Evolutionary conservation across 2,888 invertebrate species (phyloP), one percentile per base, ranked within the genome.

Genomic region (Brassicogethes aeneus): DNA sequence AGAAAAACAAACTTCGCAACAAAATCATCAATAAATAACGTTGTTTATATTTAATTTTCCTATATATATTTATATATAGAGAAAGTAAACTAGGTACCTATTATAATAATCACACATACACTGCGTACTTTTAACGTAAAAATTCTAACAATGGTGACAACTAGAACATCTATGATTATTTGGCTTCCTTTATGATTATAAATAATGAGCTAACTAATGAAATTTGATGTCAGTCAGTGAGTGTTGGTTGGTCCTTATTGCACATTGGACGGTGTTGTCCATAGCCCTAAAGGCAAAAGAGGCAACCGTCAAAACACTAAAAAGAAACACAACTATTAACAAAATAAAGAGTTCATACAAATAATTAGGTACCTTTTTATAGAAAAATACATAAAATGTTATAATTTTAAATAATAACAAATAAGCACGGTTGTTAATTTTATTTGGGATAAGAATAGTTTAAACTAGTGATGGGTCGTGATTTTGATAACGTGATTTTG

Each of bases 231-330:
- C 67, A 68, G 66, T 68, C 65, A 55, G 61, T 61, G 62, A 60
- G 60, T 62, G 64, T 68, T 68, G 69, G 64, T 68, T 69, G 69
- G 69, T 69, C 69, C 69, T 69, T 69, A 66, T 68, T 68, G 68
- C 67, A 66, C 60, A 52, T 62, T 61, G 67, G 66, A 65, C 65
- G 66, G 64, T 58, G 60, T 60, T 57, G 65, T 65, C 66, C 66
- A 60, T 52, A 59, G 64, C 66, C 65, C 64, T 63, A 66, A 51
- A 56, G 65, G 63, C 62, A 58, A 54, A 47, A 65, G 61, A 59
- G 66, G 66, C 64, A 67, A 65, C 58, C 66, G 69, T 69, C 69
- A 69, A 68, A 67, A 68, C 61, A 69, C 69, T 68, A 54, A 49
- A 51, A 50, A 43, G 42, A 23, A 23, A 23, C n/a, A n/a, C n/a